These are phyloP conservation scores for Mormyrus lacerda DNA, from an alignment of 2,113 vertebrate genomes.

Conservation along the genomic window DNA sequence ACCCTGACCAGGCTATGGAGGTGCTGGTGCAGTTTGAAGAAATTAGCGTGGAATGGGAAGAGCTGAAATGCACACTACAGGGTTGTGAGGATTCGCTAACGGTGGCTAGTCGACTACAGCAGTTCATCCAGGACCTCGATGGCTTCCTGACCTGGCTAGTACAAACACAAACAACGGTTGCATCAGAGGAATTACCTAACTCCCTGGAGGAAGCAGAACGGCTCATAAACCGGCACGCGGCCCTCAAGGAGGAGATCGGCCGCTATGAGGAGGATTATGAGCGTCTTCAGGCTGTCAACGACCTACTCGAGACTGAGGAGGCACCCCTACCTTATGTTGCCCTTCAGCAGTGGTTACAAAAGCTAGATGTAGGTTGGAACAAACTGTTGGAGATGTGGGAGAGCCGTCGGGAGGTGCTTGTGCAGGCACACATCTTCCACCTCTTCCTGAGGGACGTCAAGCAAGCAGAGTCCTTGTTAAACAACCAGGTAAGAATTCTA, in stretches of 20 bases:
- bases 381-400: conserved; percentile 90
- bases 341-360: conserved; percentile 87
- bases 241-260: conserved; percentile 89
- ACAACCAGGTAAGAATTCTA: conserved; percentile 72
- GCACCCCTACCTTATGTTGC: conserved; percentile 71
- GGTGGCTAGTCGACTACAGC: conserved; percentile 73
- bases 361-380: conserved; percentile 85
- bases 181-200: conserved; percentile 67
- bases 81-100: conserved; percentile 82
- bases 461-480: conserved; percentile 71
- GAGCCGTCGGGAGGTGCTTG: conserved; percentile 70
- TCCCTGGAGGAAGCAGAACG: conserved; percentile 71
- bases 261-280: conserved; percentile 83
- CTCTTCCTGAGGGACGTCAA: conserved; percentile 82
- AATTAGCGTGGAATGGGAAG: conserved; percentile 81
- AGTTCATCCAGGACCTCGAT: conserved; percentile 86
- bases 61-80: conserved; percentile 69
- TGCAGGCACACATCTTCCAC: conserved; percentile 83
- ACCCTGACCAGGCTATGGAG: conserved; percentile 66
- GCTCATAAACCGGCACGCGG: conserved; percentile 72
- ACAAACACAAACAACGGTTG: conserved; percentile 72
- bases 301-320: conserved; percentile 79
- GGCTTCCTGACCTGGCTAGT: conserved; percentile 86
- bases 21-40: conserved; percentile 77
- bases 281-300: conserved; percentile 79